Percentiles rank a stretch among this genome's conserved stretches.
Evolutionary conservation across 2,797 vertebrate genomes (phyloP).

Genomic region (Poeciliopsis paucimaculata): DNA sequence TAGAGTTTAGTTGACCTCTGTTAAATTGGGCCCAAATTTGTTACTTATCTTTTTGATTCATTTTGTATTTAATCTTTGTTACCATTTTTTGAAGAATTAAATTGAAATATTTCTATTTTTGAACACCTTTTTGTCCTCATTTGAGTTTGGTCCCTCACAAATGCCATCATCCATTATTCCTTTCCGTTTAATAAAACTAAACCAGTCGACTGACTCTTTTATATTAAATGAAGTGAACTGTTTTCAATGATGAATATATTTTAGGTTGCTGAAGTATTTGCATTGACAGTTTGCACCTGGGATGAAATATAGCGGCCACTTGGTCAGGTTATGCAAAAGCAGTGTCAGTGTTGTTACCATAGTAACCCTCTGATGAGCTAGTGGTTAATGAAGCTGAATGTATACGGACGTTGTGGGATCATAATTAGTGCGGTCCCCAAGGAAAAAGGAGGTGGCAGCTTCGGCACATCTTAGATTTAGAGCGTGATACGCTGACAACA

Average conservation of each 20-base stretch:
- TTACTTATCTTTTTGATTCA: no score
- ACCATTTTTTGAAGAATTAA: no score
- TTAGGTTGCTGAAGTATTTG: slow-evolving; percentile 18
- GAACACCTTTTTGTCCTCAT: no score
- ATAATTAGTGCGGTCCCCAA: slow-evolving; percentile 55
- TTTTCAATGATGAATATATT: background rate
- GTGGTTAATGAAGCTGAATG: slow-evolving; percentile 55
- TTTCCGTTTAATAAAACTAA: background rate
- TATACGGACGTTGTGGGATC: slow-evolving; percentile 50
- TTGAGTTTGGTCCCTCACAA: no score
- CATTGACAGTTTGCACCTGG: slow-evolving; percentile 29
- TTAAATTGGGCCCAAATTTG: no score
- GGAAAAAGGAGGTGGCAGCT: slow-evolving; percentile 39
- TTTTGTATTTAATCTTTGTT: no score
- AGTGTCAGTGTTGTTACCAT: slow-evolving; percentile 48
- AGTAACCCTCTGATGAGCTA: slow-evolving; percentile 53
- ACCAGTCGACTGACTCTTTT: background rate
- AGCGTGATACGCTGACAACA: slow-evolving; percentile 31
- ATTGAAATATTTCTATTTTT: no score
- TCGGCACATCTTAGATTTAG: slow-evolving; percentile 34
- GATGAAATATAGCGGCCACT: slow-evolving; percentile 15
- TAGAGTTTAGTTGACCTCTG: no score
- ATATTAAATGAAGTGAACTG: background rate
- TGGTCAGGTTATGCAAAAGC: slow-evolving; percentile 37
- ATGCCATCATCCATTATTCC: background rate